These are phyloP conservation scores for Desmophyllum pertusum DNA, from an alignment of 92 coral and sea anemone species.

Conservation along the genomic window DNA sequence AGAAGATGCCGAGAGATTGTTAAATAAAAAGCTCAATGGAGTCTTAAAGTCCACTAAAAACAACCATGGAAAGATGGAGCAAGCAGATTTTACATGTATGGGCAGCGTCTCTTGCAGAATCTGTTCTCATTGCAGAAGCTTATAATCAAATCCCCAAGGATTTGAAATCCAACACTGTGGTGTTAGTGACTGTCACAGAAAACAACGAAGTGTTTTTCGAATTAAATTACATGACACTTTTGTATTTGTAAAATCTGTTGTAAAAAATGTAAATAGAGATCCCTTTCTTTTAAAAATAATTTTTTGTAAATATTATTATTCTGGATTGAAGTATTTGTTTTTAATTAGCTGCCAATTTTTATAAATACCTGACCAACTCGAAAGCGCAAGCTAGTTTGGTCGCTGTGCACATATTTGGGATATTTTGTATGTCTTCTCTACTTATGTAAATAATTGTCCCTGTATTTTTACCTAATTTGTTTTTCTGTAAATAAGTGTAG, in stretches of 20 bases:
- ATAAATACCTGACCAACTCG: no score
- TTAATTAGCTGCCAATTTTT: no score
- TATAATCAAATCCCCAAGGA: constrained; percentile 50
- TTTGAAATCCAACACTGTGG: constrained; percentile 78
- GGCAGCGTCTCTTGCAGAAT: constrained; percentile 64
- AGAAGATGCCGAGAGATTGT: constrained; percentile 64
- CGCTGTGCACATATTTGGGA: no score
- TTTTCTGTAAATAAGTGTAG: no score
- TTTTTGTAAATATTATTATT: no score
- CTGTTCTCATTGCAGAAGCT: constrained; percentile 54
- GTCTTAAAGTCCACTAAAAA: constrained; percentile 69
- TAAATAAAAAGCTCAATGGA: constrained; percentile 73
- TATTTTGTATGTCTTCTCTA: no score
- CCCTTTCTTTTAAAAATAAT: neutral
- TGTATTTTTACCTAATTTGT: no score
- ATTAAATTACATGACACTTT: constrained; percentile 9
- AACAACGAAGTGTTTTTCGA: constrained; percentile 73
- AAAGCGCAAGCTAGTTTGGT: no score
- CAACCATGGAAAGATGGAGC: constrained; percentile 78
- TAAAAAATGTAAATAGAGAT: neutral
- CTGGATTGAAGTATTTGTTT: no score
- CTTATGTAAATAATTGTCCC: no score
- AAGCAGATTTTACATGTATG: constrained; percentile 87
- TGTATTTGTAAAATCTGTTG: neutral
- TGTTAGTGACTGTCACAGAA: constrained; percentile 70